phyloP scores from a whole-genome alignment of 2,888 invertebrate genomes.

The Fragum sueziense region DNA sequence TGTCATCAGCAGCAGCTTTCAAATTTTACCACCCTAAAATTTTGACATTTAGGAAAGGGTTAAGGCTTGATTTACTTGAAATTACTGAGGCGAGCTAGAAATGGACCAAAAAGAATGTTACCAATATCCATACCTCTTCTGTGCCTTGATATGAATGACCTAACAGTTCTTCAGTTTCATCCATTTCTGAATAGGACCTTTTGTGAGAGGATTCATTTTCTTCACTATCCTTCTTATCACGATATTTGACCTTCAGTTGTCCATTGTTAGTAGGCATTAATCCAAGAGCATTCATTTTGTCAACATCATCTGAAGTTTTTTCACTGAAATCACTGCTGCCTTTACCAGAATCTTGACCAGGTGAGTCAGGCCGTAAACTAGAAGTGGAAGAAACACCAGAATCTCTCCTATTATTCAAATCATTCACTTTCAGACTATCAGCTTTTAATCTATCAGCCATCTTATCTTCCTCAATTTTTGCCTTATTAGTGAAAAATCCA shows the following conservation, averaged over 20 bases:
- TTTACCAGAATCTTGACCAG: not conserved
- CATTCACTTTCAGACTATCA: not conserved
- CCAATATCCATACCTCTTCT: too few species aligned
- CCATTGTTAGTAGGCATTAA: not conserved
- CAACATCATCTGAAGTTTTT: not conserved
- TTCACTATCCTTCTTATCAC: not conserved
- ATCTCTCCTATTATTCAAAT: not conserved
- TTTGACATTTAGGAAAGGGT: too few species aligned
- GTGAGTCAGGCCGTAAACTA: not conserved
- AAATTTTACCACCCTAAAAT: too few species aligned
- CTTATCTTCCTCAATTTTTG: not conserved
- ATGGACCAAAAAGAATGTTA: too few species aligned
- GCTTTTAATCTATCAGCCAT: not conserved
- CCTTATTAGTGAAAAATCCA: constrained; percentile 14
- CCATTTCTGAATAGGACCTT: not conserved
- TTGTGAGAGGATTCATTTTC: not conserved
- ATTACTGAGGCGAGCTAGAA: too few species aligned
- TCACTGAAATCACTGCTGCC: not conserved
- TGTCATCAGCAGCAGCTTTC: too few species aligned
- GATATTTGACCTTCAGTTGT: not conserved
- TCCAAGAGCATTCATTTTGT: not conserved
- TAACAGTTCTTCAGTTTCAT: too few species aligned
- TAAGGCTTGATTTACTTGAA: too few species aligned
- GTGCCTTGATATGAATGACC: too few species aligned
- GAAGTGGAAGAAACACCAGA: not conserved